phyloP scores from a whole-genome alignment of 2,888 invertebrate species.

The Apocheima hispidaria region DNA sequence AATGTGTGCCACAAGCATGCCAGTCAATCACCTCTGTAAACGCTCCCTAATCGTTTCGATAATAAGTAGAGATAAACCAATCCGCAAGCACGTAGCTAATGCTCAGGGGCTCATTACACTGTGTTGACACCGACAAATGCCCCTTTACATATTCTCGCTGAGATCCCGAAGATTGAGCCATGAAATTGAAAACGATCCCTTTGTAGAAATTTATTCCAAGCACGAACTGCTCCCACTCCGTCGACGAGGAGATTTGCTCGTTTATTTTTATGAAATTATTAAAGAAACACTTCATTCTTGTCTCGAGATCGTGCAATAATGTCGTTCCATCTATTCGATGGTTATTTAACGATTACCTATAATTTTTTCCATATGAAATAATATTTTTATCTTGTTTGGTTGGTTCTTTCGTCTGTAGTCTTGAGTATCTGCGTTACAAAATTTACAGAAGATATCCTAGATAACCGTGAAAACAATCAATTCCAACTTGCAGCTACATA shows the following conservation, averaged over 20 bases:
- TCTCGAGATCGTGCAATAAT: slow-evolving; percentile 56
- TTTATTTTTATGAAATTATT: slow-evolving; percentile 85
- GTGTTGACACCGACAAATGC: slow-evolving; percentile 85
- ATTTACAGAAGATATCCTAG: not conserved
- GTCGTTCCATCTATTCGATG: slow-evolving; percentile 35
- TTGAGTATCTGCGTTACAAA: not conserved
- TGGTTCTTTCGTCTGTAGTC: not conserved
- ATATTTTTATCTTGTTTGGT: not conserved
- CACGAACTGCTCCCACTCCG: slow-evolving; percentile 83
- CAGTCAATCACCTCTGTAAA: slow-evolving; percentile 21
- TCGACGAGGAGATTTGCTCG: slow-evolving; percentile 82
- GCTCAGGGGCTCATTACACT: slow-evolving; percentile 80
- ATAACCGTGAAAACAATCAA: slow-evolving; percentile 3
- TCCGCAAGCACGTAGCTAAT: slow-evolving; percentile 75
- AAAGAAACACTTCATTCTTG: slow-evolving; percentile 76
- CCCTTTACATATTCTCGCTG: slow-evolving; percentile 84
- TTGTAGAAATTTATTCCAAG: slow-evolving; percentile 85
- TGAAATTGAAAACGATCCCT: slow-evolving; percentile 86
- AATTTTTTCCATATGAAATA: slow-evolving; percentile 1
- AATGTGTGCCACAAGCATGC: not conserved
- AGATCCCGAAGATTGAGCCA: slow-evolving; percentile 85
- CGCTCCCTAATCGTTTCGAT: slow-evolving; percentile 30
- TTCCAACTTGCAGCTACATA: slow-evolving; percentile 33
- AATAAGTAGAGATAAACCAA: slow-evolving; percentile 54
- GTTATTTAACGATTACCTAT: slow-evolving; percentile 20